phyloP scores from a whole-genome alignment of 2,797 vertebrate genomes.

The Heterohyrax brucei region DNA sequence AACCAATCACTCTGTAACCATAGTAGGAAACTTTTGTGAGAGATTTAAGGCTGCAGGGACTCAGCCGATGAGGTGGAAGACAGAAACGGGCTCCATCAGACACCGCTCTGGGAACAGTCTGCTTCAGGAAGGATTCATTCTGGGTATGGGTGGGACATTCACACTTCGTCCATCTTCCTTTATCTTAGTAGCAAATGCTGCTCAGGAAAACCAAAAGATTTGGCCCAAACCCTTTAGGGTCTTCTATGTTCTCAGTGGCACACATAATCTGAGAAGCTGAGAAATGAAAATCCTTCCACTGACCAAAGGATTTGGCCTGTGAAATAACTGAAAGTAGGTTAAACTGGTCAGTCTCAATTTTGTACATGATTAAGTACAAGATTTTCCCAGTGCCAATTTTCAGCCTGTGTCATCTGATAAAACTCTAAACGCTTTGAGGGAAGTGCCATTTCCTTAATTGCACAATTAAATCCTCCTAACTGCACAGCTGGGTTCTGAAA shows the following conservation, averaged over 20 bases:
- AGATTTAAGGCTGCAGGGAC: not conserved
- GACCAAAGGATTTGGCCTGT: constrained; percentile 52
- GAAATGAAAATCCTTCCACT: constrained; percentile 51
- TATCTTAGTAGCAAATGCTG: constrained; percentile 1
- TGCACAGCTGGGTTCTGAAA: constrained; percentile 66
- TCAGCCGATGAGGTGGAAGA: not conserved
- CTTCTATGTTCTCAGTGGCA: constrained; percentile 57
- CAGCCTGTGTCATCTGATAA: constrained; percentile 62
- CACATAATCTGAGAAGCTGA: constrained; percentile 49
- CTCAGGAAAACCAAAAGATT: constrained; percentile 14
- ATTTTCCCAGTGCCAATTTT: constrained; percentile 44
- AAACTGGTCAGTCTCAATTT: constrained; percentile 36
- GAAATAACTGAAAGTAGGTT: constrained; percentile 66
- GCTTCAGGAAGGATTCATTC: not conserved
- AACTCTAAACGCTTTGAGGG: constrained; percentile 35
- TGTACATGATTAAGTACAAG: constrained; percentile 15
- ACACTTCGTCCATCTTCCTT: not conserved
- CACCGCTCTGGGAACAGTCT: not conserved
- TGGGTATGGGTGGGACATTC: not conserved
- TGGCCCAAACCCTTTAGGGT: not conserved
- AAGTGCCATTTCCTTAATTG: constrained; percentile 66
- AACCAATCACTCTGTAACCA: not conserved
- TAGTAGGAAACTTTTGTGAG: not conserved
- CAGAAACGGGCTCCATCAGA: not conserved
- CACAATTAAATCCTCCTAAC: constrained; percentile 59